Base-by-base conservation (phyloP, 2,113 vertebrate genomes). In the Trochalopteron elliotii region DNA sequence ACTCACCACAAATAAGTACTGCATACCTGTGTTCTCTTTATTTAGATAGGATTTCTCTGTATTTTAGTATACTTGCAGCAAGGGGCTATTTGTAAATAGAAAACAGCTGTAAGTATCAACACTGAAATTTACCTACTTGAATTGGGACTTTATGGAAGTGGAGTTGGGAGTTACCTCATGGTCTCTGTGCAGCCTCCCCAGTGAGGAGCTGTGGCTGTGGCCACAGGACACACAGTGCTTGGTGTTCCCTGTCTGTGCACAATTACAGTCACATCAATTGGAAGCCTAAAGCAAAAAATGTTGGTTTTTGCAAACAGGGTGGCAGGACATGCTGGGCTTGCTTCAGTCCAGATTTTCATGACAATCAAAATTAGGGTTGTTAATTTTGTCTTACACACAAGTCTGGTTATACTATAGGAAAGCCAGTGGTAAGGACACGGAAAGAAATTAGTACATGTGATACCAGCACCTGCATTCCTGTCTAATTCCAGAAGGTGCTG, bases 181-280 rank as follows among this genome's bases (percentile, higher is more conserved):
- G 9, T 17, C 25, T 30, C 3, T 15, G 4, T 27, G 6, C 40
- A 50, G 64, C 49, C 19, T 37, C 11, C 20, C 5, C 40, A 17
- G 28, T 2, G 33, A 76, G 69, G 8, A 63, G 24, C 3, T 15
- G 30, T 4, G 23, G 22, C 31, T 33, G 53, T 33, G 52, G 28
- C 11, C 12, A 4, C 3, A 19, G 64, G 74, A 12, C 63, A 16
- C 6, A 1, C 0, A 2, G 60, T 3, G 23, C 12, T 7, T 52
- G 70, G 53, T 82, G 18, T 9, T 50, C 65, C 21, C 50, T 56
- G 2, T 15, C 31, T 11, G 0, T 57, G 23, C 11, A 5, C 12
- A 21, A 20, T 33, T 39, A 23, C 42, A 31, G 57, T 7, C n/a
- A 17, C 10, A 7, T 8, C 1, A 8, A 5, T 2, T 11, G 31